Percentiles rank a stretch among this genome's conserved stretches.
Conservation (phyloP, 2,797 vertebrate genomes). For the Anisognathus igniventris region DNA sequence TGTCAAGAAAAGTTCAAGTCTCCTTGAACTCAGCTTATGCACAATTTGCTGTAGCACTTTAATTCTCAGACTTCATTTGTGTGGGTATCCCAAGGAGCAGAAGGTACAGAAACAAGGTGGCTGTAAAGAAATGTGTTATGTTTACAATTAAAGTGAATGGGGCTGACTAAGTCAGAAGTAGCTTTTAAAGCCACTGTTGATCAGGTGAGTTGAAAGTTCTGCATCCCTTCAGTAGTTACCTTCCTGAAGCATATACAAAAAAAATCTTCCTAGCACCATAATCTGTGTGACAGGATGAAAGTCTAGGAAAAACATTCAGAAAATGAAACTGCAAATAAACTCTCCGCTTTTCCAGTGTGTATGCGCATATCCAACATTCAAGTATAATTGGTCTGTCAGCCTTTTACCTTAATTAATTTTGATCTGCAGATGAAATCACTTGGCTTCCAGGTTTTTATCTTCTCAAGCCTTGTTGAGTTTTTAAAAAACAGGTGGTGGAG, state of each 20-base stretch:
- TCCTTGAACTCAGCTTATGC: neutral
- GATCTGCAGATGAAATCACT: neutral
- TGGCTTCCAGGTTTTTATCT: neutral
- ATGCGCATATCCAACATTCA: neutral
- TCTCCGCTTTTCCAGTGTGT: neutral
- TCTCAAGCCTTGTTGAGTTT: neutral
- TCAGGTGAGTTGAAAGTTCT: neutral
- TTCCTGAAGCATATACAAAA: neutral
- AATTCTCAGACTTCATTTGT: neutral
- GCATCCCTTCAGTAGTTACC: neutral
- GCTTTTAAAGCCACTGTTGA: neutral
- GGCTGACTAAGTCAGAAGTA: neutral
- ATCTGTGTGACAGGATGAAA: neutral
- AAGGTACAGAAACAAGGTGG: neutral
- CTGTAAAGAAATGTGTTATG: neutral
- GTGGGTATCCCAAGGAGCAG: neutral
- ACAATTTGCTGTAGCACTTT: neutral
- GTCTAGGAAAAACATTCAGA: neutral
- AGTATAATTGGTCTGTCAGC: neutral
- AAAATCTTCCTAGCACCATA: fast-evolving
- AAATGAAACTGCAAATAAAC: neutral
- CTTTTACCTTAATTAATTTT: neutral
- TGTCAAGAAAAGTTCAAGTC: neutral
- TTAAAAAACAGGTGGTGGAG: fast-evolving
- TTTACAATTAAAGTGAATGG: neutral